phyloP scores from a whole-genome alignment of 2,113 vertebrate species.

The Zosterops borbonicus region DNA sequence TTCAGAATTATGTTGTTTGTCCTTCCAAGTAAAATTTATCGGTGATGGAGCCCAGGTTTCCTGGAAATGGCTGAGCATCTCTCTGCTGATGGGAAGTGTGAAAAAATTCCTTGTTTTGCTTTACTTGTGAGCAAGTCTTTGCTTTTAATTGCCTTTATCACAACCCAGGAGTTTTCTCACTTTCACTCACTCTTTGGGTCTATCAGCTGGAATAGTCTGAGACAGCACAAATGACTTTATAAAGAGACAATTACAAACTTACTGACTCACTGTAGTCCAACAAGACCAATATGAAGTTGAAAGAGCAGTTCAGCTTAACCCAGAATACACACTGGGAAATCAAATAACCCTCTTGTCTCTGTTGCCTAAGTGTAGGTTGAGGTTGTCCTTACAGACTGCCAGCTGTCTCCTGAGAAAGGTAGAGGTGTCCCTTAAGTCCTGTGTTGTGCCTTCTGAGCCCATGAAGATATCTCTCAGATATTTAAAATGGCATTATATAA shows the following conservation, averaged over 20 bases:
- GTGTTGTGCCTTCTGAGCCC: background rate
- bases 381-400: background rate
- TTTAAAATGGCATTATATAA: background rate
- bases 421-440: background rate
- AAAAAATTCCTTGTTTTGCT: background rate
- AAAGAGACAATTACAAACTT: background rate
- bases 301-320: background rate
- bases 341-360: background rate
- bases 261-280: background rate
- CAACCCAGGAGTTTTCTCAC: background rate
- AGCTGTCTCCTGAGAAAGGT: background rate
- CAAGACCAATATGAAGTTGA: background rate
- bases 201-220: background rate
- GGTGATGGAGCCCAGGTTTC: background rate
- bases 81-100: background rate
- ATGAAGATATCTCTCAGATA: background rate
- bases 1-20: background rate
- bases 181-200: background rate
- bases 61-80: background rate
- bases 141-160: background rate
- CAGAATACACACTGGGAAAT: background rate
- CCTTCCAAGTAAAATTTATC: rapidly evolving
- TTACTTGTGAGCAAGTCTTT: background rate
- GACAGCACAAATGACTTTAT: background rate
- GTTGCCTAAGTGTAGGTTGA: background rate